Evolutionary conservation across 2,113 vertebrate genomes (phyloP).

Genomic region (Zosterops lateralis): DNA sequence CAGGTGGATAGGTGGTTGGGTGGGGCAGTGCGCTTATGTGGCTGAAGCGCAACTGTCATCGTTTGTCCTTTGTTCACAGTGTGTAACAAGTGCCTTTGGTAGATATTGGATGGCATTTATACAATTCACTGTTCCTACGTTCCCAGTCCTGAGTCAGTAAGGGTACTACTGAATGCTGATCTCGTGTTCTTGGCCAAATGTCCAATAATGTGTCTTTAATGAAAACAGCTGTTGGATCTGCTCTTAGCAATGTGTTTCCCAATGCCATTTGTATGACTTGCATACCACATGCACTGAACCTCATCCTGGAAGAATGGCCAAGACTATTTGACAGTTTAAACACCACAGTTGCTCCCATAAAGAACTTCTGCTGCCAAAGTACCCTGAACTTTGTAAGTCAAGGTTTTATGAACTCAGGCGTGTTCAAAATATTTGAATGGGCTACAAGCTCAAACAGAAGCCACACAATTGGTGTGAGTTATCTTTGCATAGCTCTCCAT

Average conservation of each 20-base stretch:
- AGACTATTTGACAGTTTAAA: not conserved
- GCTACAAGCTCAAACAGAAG: not conserved
- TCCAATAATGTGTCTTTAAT: conserved; percentile 32
- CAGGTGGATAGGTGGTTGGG: not conserved
- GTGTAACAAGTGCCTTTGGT: not conserved
- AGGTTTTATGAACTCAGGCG: not conserved
- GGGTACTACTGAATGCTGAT: not conserved
- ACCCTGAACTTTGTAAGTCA: not conserved
- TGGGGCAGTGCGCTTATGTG: not conserved
- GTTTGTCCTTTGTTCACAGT: not conserved
- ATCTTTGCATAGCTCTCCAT: not conserved
- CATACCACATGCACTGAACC: not conserved
- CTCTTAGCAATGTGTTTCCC: conserved; percentile 16
- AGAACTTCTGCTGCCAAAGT: not conserved
- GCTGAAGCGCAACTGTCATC: fast-evolving
- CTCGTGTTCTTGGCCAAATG: not conserved
- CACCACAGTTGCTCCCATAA: not conserved
- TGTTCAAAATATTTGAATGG: not conserved
- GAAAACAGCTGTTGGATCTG: conserved; percentile 54
- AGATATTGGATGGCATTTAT: not conserved
- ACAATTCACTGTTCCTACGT: not conserved
- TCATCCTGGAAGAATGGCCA: conserved; percentile 12
- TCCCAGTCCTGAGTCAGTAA: not conserved
- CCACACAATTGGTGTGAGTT: not conserved
- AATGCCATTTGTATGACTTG: conserved; percentile 24